Evolutionary conservation across 1,140 invertebrate genomes (phyloP), one percentile per base, ranked within the genome.

Genomic region (Araneus ventricosus): DNA sequence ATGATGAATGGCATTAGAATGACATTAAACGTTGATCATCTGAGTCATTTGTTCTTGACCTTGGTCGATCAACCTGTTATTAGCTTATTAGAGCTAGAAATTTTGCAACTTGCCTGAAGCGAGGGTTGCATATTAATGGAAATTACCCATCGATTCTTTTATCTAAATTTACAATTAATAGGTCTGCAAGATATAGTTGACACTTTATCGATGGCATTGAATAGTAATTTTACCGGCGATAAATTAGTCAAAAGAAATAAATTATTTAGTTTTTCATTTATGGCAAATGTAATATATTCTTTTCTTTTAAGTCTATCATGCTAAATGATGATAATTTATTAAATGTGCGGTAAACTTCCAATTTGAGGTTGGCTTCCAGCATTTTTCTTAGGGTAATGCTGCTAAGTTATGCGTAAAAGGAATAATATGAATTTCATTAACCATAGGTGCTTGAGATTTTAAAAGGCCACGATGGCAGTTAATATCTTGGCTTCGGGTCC

Each of bases 1-100:
- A 75, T 75, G 30, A 75, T 75, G 70, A 75, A 75, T 75, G 70
- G 20, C 20, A 75, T 75, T 75, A 34, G 70, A 75, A 75, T 75
- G 70, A 20, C 34, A 75, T 75, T 75, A 75, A 17, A 37, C 70
- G 30, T 67, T 37, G 30, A 75, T 34, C 4, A 30, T 20, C 70
- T 75, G 30, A 37, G 20, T 75, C 70, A 5, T 34, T 37, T 34
- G 70, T 37, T 75, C 30, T 75, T 75, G 27, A 52, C 45, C 30
- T 20, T 30, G 20, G 14, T 34, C 20, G 70, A 3, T 20, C 70
- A 75, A 75, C 10, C 30, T 75, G 70, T 75, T 75, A 75, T 75
- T 37, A 75, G 8, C 34, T 75, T 75, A 5, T 34, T 70, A 75
- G 70, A 34, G 27, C 24, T n/a, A 0, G 30, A 34, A 37, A 34